phyloP scores from a whole-genome alignment of 2,797 vertebrate species.

The Aselliscus stoliczkanus region DNA sequence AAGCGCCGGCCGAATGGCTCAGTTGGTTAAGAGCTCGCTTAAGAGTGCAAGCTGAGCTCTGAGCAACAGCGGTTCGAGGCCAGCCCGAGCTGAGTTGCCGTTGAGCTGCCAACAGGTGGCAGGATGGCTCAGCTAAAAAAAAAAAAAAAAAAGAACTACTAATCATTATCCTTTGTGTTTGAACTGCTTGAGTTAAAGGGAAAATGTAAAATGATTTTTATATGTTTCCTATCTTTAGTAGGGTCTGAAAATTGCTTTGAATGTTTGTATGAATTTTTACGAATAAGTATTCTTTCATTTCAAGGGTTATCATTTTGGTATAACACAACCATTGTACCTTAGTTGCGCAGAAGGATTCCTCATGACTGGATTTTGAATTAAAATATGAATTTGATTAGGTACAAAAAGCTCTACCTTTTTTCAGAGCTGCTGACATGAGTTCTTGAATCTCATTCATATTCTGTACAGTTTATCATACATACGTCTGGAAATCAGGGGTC shows the following conservation, averaged over 20 bases:
- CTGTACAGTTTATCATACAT: not conserved
- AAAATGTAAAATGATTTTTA: not conserved
- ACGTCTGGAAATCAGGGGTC: not conserved
- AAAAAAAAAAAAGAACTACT: not conserved
- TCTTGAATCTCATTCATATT: not conserved
- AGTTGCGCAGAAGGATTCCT: not conserved
- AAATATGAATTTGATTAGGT: not conserved
- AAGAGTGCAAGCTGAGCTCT: too few species aligned
- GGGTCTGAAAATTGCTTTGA: not conserved
- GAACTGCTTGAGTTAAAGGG: not conserved
- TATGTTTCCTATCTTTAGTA: not conserved
- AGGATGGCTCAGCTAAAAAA: too few species aligned
- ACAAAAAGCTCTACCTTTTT: not conserved
- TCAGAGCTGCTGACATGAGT: slow-evolving; percentile 3
- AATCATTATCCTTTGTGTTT: not conserved
- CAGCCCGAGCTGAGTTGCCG: too few species aligned
- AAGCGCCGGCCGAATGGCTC: too few species aligned
- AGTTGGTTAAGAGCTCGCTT: too few species aligned
- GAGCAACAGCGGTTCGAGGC: too few species aligned
- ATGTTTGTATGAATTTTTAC: not conserved
- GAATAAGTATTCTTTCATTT: not conserved
- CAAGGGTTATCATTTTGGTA: not conserved
- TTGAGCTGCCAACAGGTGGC: too few species aligned
- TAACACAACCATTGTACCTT: not conserved
- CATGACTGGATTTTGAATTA: slow-evolving; percentile 30